Evolutionary conservation across 1,140 invertebrate genomes (phyloP).

Genomic region (Patella vulgata): DNA sequence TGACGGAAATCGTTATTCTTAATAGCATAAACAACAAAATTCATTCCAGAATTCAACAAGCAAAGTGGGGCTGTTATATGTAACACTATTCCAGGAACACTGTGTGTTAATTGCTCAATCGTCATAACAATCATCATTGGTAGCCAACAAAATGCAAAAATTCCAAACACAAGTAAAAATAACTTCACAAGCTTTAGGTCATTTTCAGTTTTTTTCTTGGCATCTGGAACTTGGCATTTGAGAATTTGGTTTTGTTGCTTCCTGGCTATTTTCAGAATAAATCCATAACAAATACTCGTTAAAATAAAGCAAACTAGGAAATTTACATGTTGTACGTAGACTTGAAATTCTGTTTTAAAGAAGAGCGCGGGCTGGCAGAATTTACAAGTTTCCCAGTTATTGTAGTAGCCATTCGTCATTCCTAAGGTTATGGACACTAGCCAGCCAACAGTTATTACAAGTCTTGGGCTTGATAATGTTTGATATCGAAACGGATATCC

Average conservation of each 20-base stretch:
- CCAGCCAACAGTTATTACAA: constrained; percentile 6
- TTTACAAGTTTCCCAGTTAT: neutral
- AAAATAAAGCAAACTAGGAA: neutral
- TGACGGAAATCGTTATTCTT: constrained; percentile 3
- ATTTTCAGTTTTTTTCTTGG: too few species aligned
- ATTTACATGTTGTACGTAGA: neutral
- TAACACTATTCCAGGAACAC: too few species aligned
- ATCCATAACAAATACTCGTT: constrained; percentile 1
- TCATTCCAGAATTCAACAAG: constrained; percentile 14
- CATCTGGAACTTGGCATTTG: too few species aligned
- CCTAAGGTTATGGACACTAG: neutral
- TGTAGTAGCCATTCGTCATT: neutral
- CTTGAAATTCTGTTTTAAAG: neutral
- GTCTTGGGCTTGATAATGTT: neutral
- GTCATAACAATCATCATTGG: neutral
- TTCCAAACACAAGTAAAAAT: constrained; percentile 8
- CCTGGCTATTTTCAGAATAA: constrained; percentile 1
- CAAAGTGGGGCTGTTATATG: too few species aligned
- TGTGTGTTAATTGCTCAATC: neutral
- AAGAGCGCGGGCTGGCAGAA: neutral
- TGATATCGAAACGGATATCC: constrained; percentile 5
- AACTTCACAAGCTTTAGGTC: constrained; percentile 7
- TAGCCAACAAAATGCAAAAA: constrained; percentile 7
- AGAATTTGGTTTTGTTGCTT: neutral
- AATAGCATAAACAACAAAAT: constrained; percentile 2